These are phyloP conservation scores for Tipula vernalis DNA, from an alignment of 2,888 invertebrate species.

Conservation along the genomic window DNA sequence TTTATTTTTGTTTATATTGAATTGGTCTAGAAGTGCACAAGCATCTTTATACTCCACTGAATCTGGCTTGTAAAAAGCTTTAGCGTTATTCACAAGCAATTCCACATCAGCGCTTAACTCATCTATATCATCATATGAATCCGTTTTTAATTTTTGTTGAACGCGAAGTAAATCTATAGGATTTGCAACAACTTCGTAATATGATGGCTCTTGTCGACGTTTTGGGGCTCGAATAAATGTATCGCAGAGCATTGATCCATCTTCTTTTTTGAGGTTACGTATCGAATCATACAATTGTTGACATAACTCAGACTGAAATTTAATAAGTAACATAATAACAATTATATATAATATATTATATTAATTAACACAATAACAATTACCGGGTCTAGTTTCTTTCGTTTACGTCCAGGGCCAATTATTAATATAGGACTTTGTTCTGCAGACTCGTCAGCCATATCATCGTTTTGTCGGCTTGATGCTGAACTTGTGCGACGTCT, in stretches of 20 bases:
- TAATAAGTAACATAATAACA: conserved; percentile 14
- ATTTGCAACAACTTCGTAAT: conserved; percentile 83
- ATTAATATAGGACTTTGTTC: conserved; percentile 34
- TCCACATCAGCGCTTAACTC: conserved; percentile 84
- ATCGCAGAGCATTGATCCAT: conserved; percentile 82
- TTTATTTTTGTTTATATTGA: conserved; percentile 38
- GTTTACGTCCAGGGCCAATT: conserved; percentile 39
- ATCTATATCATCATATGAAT: conserved; percentile 90
- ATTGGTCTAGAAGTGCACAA: conserved; percentile 74
- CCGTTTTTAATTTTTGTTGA: conserved; percentile 93
- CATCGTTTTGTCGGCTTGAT: conserved; percentile 59
- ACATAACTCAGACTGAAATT: conserved; percentile 61
- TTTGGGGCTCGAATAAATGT: conserved; percentile 92
- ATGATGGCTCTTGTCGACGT: conserved; percentile 78
- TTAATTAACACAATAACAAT: conserved; percentile 6
- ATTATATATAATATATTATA: no score
- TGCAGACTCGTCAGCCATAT: conserved; percentile 54
- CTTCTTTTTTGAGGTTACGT: conserved; percentile 81
- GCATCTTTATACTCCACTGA: conserved; percentile 84
- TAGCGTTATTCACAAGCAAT: conserved; percentile 85
- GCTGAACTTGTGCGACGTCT: conserved; percentile 73
- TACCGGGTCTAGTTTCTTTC: conserved; percentile 66
- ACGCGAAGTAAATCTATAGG: conserved; percentile 90
- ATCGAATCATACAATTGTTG: conserved; percentile 90
- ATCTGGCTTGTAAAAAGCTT: conserved; percentile 84